Conservation (phyloP, 2,113 vertebrate species). For the Nycticryphes semicollaris region DNA sequence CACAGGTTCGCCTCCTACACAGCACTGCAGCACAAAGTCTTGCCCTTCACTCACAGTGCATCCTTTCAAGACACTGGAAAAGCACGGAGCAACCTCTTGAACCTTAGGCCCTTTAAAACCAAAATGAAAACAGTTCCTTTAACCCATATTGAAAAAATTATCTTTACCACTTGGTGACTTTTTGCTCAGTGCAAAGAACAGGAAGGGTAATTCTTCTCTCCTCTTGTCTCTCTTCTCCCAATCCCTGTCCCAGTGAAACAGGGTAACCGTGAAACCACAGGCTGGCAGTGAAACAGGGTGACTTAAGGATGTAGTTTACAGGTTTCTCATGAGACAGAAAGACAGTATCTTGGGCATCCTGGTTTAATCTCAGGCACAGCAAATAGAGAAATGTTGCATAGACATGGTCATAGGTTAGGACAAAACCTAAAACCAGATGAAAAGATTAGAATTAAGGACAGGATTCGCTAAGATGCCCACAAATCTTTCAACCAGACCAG, state of each 20-base stretch:
- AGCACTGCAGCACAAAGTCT: conserved; percentile 82
- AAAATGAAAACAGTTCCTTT: conserved; percentile 14
- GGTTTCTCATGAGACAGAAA: neutral
- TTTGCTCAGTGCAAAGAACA: neutral
- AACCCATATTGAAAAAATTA: neutral
- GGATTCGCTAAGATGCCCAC: neutral
- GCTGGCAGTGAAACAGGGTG: neutral
- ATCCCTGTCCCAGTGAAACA: neutral
- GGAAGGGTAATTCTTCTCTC: neutral
- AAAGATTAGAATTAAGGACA: neutral
- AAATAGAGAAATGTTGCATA: neutral
- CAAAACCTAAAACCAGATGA: neutral
- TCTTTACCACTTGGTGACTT: neutral
- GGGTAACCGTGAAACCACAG: neutral
- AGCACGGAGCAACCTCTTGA: conserved; percentile 71
- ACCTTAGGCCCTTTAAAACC: conserved; percentile 57
- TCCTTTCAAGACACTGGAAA: conserved; percentile 76
- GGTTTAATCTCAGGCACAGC: neutral
- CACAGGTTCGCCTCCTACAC: conserved; percentile 72
- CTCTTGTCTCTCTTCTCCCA: neutral
- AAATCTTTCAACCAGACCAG: neutral
- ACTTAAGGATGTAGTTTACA: neutral
- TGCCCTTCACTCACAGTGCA: conserved; percentile 80
- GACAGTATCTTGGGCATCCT: neutral
- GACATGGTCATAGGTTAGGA: neutral